A percentile compares a stretch with the other conserved stretches of the same genome.
Evolutionary conservation across 2,888 invertebrate genomes (phyloP).

Genomic region (Drosophila limbata): DNA sequence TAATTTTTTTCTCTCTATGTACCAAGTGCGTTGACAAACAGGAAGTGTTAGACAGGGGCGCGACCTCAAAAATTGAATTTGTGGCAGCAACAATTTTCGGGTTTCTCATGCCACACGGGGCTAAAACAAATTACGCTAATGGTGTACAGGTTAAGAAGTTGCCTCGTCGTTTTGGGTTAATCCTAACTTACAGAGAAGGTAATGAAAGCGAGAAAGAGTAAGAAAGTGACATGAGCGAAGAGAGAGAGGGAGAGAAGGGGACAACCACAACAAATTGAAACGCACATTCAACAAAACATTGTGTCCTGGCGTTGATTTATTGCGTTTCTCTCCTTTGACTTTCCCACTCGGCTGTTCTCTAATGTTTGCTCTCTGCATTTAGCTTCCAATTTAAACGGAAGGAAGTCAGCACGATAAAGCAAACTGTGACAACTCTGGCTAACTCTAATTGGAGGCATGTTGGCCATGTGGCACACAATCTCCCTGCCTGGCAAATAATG

Average conservation of each 20-base stretch:
- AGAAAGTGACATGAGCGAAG: too few species aligned
- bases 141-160: constrained; percentile 73
- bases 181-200: constrained; percentile 36
- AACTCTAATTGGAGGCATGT: constrained; percentile 64
- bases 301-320: constrained; percentile 63
- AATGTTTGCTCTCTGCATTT: constrained; percentile 32
- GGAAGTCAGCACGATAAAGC: constrained; percentile 70
- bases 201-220: neutral
- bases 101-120: constrained; percentile 42
- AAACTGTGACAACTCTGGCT: constrained; percentile 34
- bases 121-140: constrained; percentile 77
- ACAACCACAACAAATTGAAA: constrained; percentile 45
- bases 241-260: constrained; percentile 10
- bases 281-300: constrained; percentile 24
- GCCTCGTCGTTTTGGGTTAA: constrained; percentile 53
- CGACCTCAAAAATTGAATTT: constrained; percentile 59
- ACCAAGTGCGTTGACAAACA: constrained; percentile 37
- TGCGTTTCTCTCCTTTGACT: constrained; percentile 22
- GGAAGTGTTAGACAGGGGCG: constrained; percentile 46
- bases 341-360: constrained; percentile 23
- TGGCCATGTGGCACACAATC: constrained; percentile 43
- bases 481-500: constrained; percentile 33
- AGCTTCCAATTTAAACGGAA: constrained; percentile 45
- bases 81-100: constrained; percentile 54
- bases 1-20: neutral